Evolutionary conservation across 2,888 invertebrate genomes (phyloP), one percentile per base, ranked within the genome.

Genomic region (Drosophila atroscutellata): DNA sequence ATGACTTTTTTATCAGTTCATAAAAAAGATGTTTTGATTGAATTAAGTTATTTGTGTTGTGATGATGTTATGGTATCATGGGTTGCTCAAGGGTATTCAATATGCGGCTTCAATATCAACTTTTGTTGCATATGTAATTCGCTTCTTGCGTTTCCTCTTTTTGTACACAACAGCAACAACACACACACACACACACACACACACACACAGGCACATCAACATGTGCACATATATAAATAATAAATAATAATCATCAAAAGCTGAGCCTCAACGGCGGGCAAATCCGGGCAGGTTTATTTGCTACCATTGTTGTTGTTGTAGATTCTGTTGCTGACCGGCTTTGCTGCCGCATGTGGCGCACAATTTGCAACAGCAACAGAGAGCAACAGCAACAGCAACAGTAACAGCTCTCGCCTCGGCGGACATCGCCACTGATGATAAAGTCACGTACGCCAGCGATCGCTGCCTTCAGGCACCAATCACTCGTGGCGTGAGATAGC

Each of bases 391-490:
- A 24, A 15, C 34, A 34, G 13, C 36, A 37, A 8, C 45, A 45
- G 20, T 15, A 20, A 8, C n/a, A 39, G 66, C 50, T 42, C 37
- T 56, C 63, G 56, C 47, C 78, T 75, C 66, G 85, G 77, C 90
- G 88, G 92, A 91, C 92, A 92, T 92, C 82, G 83, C 79, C 83
- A 78, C 86, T 81, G 81, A 80, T 79, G 75, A 79, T 72, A 77
- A 77, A 92, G 92, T 92, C 92, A 92, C 92, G 92, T 92, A 92
- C 89, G 89, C 92, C 92, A 92, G 62, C 51, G 42, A 49, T 50
- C 36, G 55, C 58, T 64, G 30, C 62, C 50, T 51, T 28, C 56
- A 15, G 51, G 47, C 36, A 39, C 37, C 52, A 50, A 42, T 28
- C 50, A 26, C 51, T 26, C 11, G 51, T 28, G 57, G 47, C 18